A percentile compares a stretch with the other conserved stretches of the same genome.
Conservation (phyloP, 2,888 invertebrate species). For the Tyria jacobaeae region DNA sequence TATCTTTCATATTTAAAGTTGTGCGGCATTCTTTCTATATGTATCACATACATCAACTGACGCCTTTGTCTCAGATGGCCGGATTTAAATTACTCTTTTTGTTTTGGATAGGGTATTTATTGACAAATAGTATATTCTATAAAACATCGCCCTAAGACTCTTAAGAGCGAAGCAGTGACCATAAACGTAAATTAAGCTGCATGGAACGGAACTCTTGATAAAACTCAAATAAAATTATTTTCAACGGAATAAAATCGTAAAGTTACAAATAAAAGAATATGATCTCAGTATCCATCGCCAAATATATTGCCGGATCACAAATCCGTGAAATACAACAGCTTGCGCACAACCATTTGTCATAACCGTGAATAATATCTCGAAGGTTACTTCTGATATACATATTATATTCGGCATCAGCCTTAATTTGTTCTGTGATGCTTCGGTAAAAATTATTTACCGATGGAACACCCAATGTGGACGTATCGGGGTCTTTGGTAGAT, state of each 20-base stretch:
- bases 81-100: too few species aligned
- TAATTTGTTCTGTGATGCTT: constrained; percentile 62
- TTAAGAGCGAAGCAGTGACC: too few species aligned
- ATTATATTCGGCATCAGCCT: constrained; percentile 74
- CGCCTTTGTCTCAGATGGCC: too few species aligned
- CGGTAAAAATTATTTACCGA: constrained; percentile 51
- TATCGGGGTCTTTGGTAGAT: neutral
- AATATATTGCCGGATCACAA: constrained; percentile 66
- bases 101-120: too few species aligned
- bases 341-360: constrained; percentile 72
- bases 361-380: constrained; percentile 72
- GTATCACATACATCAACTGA: too few species aligned
- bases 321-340: constrained; percentile 74
- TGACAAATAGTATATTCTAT: too few species aligned
- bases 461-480: constrained; percentile 56
- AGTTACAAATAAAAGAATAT: constrained; percentile 34
- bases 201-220: neutral
- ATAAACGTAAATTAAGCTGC: too few species aligned
- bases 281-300: constrained; percentile 48
- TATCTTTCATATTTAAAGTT: too few species aligned
- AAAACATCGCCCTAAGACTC: too few species aligned
- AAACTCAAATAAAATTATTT: neutral
- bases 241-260: constrained; percentile 24
- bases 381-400: constrained; percentile 60
- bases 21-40: too few species aligned